Conservation (phyloP, 2,113 vertebrate species). For the Xyrauchen texanus region DNA sequence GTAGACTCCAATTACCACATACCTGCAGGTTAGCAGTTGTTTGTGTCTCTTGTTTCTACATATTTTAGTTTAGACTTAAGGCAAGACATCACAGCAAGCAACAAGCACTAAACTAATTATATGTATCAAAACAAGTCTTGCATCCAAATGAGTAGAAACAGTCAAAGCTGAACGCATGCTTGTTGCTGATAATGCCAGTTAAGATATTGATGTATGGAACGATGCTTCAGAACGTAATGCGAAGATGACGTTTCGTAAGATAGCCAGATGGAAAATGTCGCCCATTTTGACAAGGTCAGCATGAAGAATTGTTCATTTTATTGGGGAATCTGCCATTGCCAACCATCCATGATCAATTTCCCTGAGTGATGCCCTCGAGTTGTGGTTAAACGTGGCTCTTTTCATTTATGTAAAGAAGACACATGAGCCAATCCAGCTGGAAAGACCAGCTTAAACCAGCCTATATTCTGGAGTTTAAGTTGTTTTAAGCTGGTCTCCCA, state of each 20-base stretch:
- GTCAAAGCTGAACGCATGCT: slow-evolving; percentile 6
- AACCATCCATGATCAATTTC: not conserved
- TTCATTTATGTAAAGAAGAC: no score
- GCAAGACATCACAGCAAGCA: not conserved
- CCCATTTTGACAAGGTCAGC: not conserved
- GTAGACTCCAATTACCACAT: no score
- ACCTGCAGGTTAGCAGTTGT: no score
- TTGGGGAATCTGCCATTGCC: not conserved
- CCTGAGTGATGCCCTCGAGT: not conserved
- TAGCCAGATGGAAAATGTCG: not conserved
- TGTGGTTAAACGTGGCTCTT: not conserved
- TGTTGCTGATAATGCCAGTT: slow-evolving; percentile 27
- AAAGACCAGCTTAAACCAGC: no score
- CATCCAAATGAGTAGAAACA: not conserved
- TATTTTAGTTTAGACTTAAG: no score
- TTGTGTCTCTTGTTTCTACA: no score
- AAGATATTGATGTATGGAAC: slow-evolving; percentile 28
- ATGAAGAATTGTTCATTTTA: not conserved
- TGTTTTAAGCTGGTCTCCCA: no score
- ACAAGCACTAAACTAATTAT: not conserved
- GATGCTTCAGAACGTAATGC: not conserved
- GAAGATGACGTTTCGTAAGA: slow-evolving; percentile 19
- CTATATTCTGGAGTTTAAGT: no score
- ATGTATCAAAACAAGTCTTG: not conserved
- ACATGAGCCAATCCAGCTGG: no score